Evolutionary conservation across 2,888 invertebrate genomes (phyloP).

Genomic region (Phaonia tiefii): DNA sequence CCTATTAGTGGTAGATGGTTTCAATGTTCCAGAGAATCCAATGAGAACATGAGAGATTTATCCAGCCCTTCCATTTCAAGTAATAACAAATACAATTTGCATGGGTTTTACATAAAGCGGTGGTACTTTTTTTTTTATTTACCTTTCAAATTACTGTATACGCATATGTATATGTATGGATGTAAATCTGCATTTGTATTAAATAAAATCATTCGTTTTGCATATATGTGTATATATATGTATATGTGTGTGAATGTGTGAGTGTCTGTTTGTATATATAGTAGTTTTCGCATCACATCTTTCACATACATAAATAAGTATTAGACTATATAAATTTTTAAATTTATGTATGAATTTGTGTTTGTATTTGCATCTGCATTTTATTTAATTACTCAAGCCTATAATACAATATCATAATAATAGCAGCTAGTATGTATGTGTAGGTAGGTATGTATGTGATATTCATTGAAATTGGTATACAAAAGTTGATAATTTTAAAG

Average conservation of each 20-base stretch:
- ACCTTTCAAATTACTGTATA: conserved; percentile 72
- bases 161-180: conserved; percentile 3
- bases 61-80: neutral
- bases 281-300: neutral
- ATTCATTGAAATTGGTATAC: conserved; percentile 27
- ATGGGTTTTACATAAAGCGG: conserved; percentile 78
- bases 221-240: conserved; percentile 3
- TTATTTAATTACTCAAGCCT: conserved; percentile 18
- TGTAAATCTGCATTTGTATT: conserved; percentile 45
- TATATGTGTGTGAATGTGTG: conserved; percentile 21
- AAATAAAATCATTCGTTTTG: conserved; percentile 53
- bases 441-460: neutral
- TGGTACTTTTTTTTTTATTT: conserved; percentile 79
- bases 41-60: no score
- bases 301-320: no score
- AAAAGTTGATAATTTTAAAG: conserved; percentile 16
- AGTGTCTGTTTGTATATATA: conserved; percentile 11
- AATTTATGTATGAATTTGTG: conserved; percentile 21
- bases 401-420: conserved; percentile 20
- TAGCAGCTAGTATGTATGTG: neutral
- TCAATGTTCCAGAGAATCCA: no score
- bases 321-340: neutral
- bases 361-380: neutral
- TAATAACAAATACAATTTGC: conserved; percentile 17
- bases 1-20: no score